Evolutionary conservation across 2,797 vertebrate genomes (phyloP), one percentile per base, ranked within the genome.

Genomic region (Esox masquinongy): DNA sequence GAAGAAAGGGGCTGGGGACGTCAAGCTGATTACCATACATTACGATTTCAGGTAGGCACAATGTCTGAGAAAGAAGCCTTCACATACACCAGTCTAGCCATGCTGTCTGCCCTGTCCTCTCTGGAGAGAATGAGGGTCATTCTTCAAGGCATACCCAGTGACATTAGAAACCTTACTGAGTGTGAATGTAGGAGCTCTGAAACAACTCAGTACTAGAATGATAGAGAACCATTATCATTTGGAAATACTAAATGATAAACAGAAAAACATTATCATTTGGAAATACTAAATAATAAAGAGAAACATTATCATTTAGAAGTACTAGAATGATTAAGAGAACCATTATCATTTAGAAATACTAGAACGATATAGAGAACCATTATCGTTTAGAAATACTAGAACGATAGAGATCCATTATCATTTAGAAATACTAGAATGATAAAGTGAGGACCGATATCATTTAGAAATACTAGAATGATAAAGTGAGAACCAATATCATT

Each of bases 101-200:
- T 77, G 85, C 49, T 67, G 53, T 77, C 22, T 61, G 78, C 82
- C 86, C 79, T 87, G 76, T 84, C 84, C 82, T 73, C 84, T 85
- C 83, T 75, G 70, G 84, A 77, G 72, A 77, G 83, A 82, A 36
- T 17, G 39, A 17, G 51, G 50, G 86, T 81, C 78, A 80, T 82
- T 89, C 80, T 76, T 91, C 92, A 93, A 93, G 93, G 91, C 89
- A 88, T 90, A 91, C 88, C 89, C 88, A 80, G 87, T 86, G 87
- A 86, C 84, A 85, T 87, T 84, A 88, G 86, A 90, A 85, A 90
- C 85, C 82, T 89, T 88, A 82, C 85, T 84, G 76, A 84, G 83
- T 70, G 66, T 34, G 56, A 24, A 84, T 79, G 70, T 49, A 67
- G 43, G 89, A 87, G 79, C 82, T 80, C 51, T 53, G 73, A 83